Base-by-base conservation (phyloP, 2,113 vertebrate species). In the Tupaia tana region DNA sequence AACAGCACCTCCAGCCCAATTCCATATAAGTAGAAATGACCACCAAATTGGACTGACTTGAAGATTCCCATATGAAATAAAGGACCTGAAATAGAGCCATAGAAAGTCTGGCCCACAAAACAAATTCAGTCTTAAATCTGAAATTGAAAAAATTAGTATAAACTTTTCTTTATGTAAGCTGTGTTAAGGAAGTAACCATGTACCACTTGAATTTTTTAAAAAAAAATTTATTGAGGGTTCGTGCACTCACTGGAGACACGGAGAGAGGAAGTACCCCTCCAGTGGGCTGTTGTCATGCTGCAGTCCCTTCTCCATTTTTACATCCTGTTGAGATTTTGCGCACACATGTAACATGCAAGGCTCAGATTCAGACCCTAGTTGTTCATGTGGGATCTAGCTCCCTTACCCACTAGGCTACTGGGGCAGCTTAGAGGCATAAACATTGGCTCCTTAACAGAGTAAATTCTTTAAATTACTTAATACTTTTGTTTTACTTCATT, bases 51-150 rank as follows among this genome's bases (percentile, higher is more conserved):
- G 75, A 34, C 54, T 67, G 16, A 59, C 58, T 66, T 74, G 67
- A 56, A 86, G 54, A 75, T 25, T 86, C n/a, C 9, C 20, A 20
- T 54, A 66, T 91, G 77, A 66, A 89, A 67, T 89, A 86, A 43
- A 84, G 58, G 11, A n/a, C 9, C 34, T 75, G 25, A 13, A 92
- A 70, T 24, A 5, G 27, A 82, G 20, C 13, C 1, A 20, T 16
- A 75, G 70, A 61, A 67, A 74, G 56, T 43, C 43, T 43, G 63
- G 69, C 9, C 61, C 70, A 34, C 27, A 59, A 64, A 63, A 92
- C 15, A 85, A 85, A 95, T 91, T 14, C 15, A 73, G 3, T 83
- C 58, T 94, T 93, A 52, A 75, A 70, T 83, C 27, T 63, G 43
- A 87, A 91, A 71, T 56, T 64, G 9, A n/a, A 71, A 94, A 64